Evolutionary conservation across 2,888 invertebrate species (phyloP).

Genomic region (Balanococcus diminutus): DNA sequence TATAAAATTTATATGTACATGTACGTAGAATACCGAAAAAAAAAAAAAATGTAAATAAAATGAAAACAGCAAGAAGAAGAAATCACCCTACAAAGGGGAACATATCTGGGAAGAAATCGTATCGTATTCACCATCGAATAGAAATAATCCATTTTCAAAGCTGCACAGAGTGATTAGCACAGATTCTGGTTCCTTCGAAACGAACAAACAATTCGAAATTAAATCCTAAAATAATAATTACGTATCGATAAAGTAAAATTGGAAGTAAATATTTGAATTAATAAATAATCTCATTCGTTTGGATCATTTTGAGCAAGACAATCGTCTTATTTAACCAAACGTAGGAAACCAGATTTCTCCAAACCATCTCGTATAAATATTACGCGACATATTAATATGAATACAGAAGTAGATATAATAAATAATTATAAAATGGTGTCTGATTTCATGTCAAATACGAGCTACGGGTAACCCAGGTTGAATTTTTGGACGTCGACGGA

Average conservation of each 20-base stretch:
- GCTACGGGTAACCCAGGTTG: slow-evolving; percentile 1
- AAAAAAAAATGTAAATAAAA: not conserved
- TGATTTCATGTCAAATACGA: slow-evolving; percentile 36
- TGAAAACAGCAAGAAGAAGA: slow-evolving; percentile 34
- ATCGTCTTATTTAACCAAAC: not conserved
- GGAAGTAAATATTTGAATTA: not conserved
- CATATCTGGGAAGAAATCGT: not conserved
- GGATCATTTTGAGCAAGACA: not conserved
- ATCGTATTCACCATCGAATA: not conserved
- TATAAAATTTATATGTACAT: slow-evolving; percentile 17
- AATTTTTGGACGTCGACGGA: slow-evolving; percentile 19
- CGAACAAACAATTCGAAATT: not conserved
- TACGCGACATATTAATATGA: not conserved
- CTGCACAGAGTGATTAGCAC: not conserved
- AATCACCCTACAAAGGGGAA: not conserved
- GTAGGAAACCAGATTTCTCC: not conserved
- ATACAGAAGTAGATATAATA: not conserved
- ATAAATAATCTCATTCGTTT: not conserved
- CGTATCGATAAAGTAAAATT: not conserved
- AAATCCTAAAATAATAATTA: too few relatives aligned
- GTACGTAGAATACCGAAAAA: not conserved
- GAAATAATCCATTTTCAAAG: not conserved
- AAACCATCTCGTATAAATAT: not conserved
- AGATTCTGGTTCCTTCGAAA: not conserved
- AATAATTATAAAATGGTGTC: not conserved